Evolutionary conservation across 2,888 invertebrate species (phyloP).

Genomic region (Scrobipalpa atriplicella): DNA sequence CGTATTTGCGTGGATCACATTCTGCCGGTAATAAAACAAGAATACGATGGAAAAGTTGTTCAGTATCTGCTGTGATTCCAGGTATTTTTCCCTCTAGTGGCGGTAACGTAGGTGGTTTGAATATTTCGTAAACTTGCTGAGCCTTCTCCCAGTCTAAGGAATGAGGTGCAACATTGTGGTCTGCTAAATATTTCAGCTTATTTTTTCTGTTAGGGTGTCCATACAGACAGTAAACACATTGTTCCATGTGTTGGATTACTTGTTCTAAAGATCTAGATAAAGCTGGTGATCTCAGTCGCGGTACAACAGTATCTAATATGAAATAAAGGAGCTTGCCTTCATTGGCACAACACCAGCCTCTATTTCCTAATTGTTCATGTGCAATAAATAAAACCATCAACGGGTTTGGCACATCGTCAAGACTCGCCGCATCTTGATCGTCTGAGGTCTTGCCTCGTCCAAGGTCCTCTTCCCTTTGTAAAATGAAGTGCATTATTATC

Average conservation of each 20-base stretch:
- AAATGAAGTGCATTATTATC: slow-evolving; percentile 91
- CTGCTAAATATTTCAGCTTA: slow-evolving; percentile 84
- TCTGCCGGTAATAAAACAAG: slow-evolving; percentile 86
- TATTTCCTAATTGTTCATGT: slow-evolving; percentile 91
- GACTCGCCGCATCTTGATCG: slow-evolving; percentile 67
- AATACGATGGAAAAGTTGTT: slow-evolving; percentile 88
- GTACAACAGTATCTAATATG: slow-evolving; percentile 88
- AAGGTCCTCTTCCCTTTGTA: slow-evolving; percentile 88
- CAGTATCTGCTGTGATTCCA: slow-evolving; percentile 92
- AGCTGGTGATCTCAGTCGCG: slow-evolving; percentile 85
- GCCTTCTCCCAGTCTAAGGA: slow-evolving; percentile 89
- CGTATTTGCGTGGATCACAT: slow-evolving; percentile 84
- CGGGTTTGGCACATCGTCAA: slow-evolving; percentile 87
- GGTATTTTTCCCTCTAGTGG: slow-evolving; percentile 90
- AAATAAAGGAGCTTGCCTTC: slow-evolving; percentile 91
- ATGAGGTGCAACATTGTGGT: slow-evolving; percentile 89
- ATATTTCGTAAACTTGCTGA: slow-evolving; percentile 90
- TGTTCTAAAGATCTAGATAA: slow-evolving; percentile 85
- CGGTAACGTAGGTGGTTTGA: slow-evolving; percentile 90
- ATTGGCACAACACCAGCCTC: slow-evolving; percentile 89
- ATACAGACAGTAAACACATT: slow-evolving; percentile 92
- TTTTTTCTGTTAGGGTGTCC: slow-evolving; percentile 89
- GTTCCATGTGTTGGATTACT: slow-evolving; percentile 91
- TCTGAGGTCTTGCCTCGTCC: slow-evolving; percentile 79
- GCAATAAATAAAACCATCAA: slow-evolving; percentile 90